A percentile compares a stretch with the other conserved stretches of the same genome.
These are phyloP conservation scores for Eudyptes chrysolophus DNA, from an alignment of 2,113 vertebrate genomes.

Conservation along the genomic window DNA sequence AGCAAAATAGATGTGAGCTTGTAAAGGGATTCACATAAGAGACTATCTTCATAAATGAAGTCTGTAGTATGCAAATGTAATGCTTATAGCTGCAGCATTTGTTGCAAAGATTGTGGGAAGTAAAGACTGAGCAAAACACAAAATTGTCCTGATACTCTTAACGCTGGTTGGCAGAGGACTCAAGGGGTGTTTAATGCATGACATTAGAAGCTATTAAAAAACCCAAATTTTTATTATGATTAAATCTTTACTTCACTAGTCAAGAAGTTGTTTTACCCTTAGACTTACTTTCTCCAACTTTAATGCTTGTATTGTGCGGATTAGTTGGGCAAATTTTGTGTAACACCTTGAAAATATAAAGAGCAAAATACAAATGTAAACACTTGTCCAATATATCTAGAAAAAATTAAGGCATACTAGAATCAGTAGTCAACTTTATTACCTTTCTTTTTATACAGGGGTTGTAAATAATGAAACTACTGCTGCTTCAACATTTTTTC, in stretches of 20 bases:
- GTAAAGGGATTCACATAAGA: conserved; percentile 6
- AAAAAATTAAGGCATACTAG: neutral
- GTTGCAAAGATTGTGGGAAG: neutral
- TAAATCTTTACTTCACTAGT: neutral
- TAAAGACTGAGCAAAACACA: neutral
- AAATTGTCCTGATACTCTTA: neutral
- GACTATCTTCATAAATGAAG: neutral
- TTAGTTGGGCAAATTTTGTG: neutral
- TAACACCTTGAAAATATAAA: neutral
- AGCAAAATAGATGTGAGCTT: neutral
- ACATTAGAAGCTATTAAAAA: neutral
- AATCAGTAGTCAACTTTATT: neutral
- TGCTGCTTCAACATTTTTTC: neutral
- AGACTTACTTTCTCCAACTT: neutral
- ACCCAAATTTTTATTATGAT: neutral
- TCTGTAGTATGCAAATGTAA: neutral
- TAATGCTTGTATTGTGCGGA: neutral
- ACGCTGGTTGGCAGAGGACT: neutral
- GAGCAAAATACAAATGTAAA: neutral
- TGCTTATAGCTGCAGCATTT: neutral
- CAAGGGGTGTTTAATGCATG: neutral
- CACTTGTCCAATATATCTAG: neutral
- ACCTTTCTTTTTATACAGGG: neutral
- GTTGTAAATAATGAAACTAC: neutral
- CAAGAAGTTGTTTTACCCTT: neutral